Conservation (phyloP, 2,888 invertebrate genomes). For the Gortyna flavago region DNA sequence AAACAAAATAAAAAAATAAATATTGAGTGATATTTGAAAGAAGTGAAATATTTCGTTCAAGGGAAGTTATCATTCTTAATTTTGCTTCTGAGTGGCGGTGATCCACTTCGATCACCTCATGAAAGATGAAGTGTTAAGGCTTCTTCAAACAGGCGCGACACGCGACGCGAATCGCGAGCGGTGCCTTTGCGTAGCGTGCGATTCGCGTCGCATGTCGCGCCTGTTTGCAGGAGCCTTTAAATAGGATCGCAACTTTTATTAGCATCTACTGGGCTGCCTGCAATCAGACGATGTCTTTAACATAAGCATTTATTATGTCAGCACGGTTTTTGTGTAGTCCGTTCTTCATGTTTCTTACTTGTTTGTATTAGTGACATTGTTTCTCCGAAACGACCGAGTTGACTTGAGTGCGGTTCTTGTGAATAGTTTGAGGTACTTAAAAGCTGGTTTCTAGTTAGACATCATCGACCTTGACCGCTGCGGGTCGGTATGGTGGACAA, state of each 20-base stretch:
- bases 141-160: too few relatives aligned
- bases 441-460: slow-evolving; percentile 33
- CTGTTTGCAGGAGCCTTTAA: too few relatives aligned
- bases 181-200: too few relatives aligned
- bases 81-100: neutral
- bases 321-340: neutral
- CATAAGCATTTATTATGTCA: neutral
- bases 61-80: neutral
- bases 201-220: too few relatives aligned
- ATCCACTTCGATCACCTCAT: neutral
- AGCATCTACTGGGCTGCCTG: neutral
- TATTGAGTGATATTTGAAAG: too few relatives aligned
- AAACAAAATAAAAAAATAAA: too few relatives aligned
- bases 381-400: slow-evolving; percentile 28
- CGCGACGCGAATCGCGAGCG: too few relatives aligned
- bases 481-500: slow-evolving; percentile 16
- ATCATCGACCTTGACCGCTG: slow-evolving; percentile 46
- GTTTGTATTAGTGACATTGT: slow-evolving; percentile 23
- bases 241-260: neutral
- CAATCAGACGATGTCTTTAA: neutral
- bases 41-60: neutral
- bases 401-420: slow-evolving; percentile 21
- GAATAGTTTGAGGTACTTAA: slow-evolving; percentile 24
- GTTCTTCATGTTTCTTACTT: slow-evolving; percentile 8
- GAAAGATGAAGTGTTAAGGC: neutral